phyloP scores from a whole-genome alignment of 2,888 invertebrate species.

The Hypercompe scribonia region DNA sequence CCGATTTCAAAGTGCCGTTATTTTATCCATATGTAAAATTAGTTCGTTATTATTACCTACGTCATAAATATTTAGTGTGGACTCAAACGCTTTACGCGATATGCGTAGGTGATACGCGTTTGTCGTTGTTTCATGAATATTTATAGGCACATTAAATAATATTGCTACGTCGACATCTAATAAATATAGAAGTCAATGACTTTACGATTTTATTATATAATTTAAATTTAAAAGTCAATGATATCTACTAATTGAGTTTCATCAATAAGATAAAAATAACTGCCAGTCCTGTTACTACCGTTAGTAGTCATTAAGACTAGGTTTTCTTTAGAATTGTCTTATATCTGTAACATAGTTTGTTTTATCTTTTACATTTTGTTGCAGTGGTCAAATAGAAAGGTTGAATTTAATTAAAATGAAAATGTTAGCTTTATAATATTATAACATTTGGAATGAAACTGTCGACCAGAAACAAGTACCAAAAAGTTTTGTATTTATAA shows the following conservation, averaged over 20 bases:
- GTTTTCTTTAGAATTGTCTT: not conserved
- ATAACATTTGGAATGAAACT: not conserved
- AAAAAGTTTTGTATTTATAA: not conserved
- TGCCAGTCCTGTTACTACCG: not conserved
- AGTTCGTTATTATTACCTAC: not conserved
- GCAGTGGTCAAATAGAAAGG: not conserved
- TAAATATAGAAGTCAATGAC: not conserved
- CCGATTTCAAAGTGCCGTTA: not conserved
- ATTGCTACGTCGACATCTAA: not conserved
- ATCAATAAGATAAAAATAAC: not conserved
- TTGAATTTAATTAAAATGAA: not conserved
- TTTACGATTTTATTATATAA: not conserved
- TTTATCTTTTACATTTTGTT: not conserved
- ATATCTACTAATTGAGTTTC: not conserved
- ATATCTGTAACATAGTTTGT: not conserved
- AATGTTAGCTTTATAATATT: not conserved
- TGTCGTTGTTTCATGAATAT: not conserved
- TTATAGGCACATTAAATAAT: not conserved
- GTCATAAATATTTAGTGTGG: not conserved
- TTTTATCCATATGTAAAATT: not conserved
- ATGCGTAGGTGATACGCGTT: not conserved
- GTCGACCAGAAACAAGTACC: not conserved
- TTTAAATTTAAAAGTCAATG: not conserved
- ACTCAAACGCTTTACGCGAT: not conserved
- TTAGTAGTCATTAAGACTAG: not conserved